Percentiles rank a stretch among this genome's conserved stretches.
These are phyloP conservation scores for Palaemon carinicauda DNA, from an alignment of 1,140 invertebrate genomes.

Conservation along the genomic window DNA sequence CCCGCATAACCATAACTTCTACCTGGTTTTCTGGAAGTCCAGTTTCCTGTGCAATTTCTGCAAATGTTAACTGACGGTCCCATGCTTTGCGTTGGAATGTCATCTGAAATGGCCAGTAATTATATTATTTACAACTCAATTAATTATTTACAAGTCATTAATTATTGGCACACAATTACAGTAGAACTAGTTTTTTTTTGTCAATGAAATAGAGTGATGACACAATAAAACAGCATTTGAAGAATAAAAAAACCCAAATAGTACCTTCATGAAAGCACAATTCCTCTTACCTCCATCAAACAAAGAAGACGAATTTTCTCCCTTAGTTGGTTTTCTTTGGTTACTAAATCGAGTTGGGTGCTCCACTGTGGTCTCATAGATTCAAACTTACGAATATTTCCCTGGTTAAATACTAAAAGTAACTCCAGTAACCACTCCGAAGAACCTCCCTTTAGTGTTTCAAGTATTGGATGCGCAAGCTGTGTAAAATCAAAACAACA, in stretches of 20 bases:
- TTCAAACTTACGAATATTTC: constrained; percentile 88
- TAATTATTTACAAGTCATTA: not conserved
- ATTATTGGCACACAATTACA: not conserved
- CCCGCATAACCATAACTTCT: constrained; percentile 97
- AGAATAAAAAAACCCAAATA: not conserved
- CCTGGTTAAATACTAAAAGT: constrained; percentile 90
- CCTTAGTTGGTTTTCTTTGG: constrained; percentile 82
- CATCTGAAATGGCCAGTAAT: constrained; percentile 67
- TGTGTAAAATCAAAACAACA: constrained; percentile 63
- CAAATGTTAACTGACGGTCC: constrained; percentile 83
- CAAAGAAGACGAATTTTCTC: constrained; percentile 95
- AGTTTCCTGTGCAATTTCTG: constrained; percentile 78
- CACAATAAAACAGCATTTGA: no score
- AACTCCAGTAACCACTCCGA: constrained; percentile 91
- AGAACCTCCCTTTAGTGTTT: constrained; percentile 81
- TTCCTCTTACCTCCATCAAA: constrained; percentile 87
- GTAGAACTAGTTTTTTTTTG: not conserved
- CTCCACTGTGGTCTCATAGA: constrained; percentile 81
- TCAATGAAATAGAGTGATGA: no score
- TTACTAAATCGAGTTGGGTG: constrained; percentile 86
- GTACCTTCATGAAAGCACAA: not conserved
- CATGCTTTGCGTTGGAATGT: constrained; percentile 75
- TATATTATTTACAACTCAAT: not conserved
- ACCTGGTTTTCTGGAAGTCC: constrained; percentile 73
- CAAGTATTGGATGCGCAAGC: constrained; percentile 92